A percentile compares a stretch with the other conserved stretches of the same genome.
These are phyloP conservation scores for Colletes gigas DNA, from an alignment of 1,140 invertebrate species.

Conservation along the genomic window DNA sequence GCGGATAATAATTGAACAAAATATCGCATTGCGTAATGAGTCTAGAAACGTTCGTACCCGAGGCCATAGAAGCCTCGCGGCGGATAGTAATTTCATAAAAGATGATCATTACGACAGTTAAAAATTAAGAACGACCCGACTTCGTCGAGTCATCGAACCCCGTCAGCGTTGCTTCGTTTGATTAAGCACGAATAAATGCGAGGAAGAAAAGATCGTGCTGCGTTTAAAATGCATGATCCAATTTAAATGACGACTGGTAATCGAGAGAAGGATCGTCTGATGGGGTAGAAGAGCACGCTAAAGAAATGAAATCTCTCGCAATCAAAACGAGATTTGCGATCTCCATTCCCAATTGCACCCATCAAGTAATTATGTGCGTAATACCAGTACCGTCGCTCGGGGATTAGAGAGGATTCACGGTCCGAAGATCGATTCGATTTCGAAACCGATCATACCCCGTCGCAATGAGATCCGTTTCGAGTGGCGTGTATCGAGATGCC, in stretches of 20 bases:
- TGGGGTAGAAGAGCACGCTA: neutral
- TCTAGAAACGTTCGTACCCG: neutral
- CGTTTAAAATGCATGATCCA: slow-evolving; percentile 24
- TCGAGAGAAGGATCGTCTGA: neutral
- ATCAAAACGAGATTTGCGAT: slow-evolving; percentile 42
- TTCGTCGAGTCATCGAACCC: neutral
- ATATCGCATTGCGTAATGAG: neutral
- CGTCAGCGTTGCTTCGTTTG: slow-evolving; percentile 2
- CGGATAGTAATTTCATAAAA: neutral
- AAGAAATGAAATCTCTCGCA: slow-evolving; percentile 23
- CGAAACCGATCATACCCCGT: slow-evolving; percentile 37
- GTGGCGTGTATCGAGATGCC: neutral
- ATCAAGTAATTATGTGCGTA: slow-evolving; percentile 53
- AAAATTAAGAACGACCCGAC: neutral
- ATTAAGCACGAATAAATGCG: neutral
- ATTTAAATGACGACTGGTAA: slow-evolving; percentile 21
- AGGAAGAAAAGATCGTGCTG: neutral
- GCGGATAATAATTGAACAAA: no score
- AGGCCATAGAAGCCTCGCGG: neutral
- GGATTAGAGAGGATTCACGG: slow-evolving; percentile 35
- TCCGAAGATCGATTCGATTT: slow-evolving; percentile 29
- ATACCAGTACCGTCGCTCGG: slow-evolving; percentile 23
- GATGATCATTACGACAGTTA: slow-evolving; percentile 24
- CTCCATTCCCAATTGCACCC: slow-evolving; percentile 52
- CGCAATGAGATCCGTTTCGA: slow-evolving; percentile 18